Conservation (phyloP, 1,140 invertebrate species). For the Bombyx mandarina region DNA sequence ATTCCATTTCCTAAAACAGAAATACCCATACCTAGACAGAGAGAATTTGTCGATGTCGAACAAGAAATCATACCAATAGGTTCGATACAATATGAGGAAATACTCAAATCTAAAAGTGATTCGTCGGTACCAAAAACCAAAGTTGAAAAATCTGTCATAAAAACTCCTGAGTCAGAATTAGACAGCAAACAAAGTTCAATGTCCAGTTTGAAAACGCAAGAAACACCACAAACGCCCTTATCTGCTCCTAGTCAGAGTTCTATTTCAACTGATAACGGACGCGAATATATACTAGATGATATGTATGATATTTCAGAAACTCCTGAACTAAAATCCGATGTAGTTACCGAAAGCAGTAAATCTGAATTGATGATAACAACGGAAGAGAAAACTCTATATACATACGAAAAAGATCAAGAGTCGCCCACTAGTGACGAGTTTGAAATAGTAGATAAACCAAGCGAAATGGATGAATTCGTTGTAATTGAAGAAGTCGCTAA, state of each 20-base stretch:
- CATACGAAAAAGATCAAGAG: conserved; percentile 75
- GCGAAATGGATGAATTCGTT: conserved; percentile 88
- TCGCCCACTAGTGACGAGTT: conserved; percentile 91
- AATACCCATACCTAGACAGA: conserved; percentile 36
- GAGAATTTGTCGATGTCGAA: conserved; percentile 63
- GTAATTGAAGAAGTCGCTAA: conserved; percentile 89
- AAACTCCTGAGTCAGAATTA: conserved; percentile 41
- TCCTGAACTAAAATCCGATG: conserved; percentile 64
- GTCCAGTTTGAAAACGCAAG: conserved; percentile 65
- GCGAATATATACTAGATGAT: conserved; percentile 74
- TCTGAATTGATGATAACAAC: conserved; percentile 70
- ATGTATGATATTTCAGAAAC: conserved; percentile 73
- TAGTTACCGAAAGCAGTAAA: conserved; percentile 64
- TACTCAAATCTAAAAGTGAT: conserved; percentile 63
- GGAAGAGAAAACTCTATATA: conserved; percentile 69
- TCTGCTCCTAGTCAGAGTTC: conserved; percentile 76
- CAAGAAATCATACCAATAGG: conserved; percentile 59
- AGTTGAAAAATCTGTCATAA: conserved; percentile 42
- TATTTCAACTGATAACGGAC: conserved; percentile 75
- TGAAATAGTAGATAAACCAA: conserved; percentile 88
- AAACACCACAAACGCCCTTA: conserved; percentile 73
- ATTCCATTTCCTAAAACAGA: conserved; percentile 53
- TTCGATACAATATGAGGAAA: conserved; percentile 64
- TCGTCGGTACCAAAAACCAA: conserved; percentile 63
- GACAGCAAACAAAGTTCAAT: conserved; percentile 62